Base-by-base conservation (phyloP, 2,888 invertebrate genomes). In the Synergus itoensis region DNA sequence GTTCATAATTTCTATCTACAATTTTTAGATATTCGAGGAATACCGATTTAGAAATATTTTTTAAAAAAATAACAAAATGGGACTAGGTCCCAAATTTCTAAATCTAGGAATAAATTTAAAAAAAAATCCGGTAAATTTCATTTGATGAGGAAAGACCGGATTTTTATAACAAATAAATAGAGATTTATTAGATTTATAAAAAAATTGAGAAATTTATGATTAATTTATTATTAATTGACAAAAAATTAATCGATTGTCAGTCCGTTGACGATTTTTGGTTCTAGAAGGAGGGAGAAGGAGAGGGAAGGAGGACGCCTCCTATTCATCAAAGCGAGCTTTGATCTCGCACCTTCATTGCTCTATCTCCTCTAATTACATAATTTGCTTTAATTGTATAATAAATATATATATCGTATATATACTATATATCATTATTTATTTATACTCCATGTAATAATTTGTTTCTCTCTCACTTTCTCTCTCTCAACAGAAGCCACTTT, bases 361-460 rank as follows among this genome's bases (percentile, higher is more conserved):
- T 84, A 83, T 85, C 86, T 86, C 85, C 86, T 86, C 88, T 90
- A 90, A 87, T 89, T 89, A 36, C 36, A 36, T 36, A 86, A 84
- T 88, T 85, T 85, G 77, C 79, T 80, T 85, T 85, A 84, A 88
- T 90, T 86, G 89, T 91, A 90, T 90, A 89, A 90, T 90, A 91
- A 88, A 91, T 90, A 89, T 86, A 90, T 85, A 88, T 87, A 85
- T 88, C 87, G 87, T 87, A 86, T 86, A 86, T 88, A 87, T 88
- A 88, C 87, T 87, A 87, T 87, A 90, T 88, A 88, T 89, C 83
- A 84, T 87, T 88, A 88, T 87, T 87, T 88, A 87, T 87, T 86
- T 88, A 87, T 88, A 87, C 87, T 90, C 85, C 89, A 88, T 87
- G 87, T 88, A 87, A 89, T 90, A 90, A 90, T 90, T 90, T 88